phyloP scores from a whole-genome alignment of 2,113 vertebrate species.

The Strigops habroptila region DNA sequence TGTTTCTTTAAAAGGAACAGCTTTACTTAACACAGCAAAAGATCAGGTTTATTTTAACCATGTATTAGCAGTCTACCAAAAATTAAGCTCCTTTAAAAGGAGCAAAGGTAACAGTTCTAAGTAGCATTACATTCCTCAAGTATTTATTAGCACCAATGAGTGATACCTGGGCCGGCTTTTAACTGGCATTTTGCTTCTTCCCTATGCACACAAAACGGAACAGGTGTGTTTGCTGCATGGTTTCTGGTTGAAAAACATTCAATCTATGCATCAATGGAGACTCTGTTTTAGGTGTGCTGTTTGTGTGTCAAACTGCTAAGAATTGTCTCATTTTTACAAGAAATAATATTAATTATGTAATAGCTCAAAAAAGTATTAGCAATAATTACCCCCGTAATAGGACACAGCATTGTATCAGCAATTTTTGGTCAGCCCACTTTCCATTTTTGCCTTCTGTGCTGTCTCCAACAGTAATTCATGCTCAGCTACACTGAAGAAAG shows the following conservation, averaged over 20 bases:
- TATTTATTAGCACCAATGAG: background rate
- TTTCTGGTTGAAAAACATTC: background rate
- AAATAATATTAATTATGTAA: background rate
- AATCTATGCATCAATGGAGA: background rate
- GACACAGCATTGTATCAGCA: background rate
- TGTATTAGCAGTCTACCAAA: background rate
- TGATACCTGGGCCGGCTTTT: background rate
- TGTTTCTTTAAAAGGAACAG: background rate
- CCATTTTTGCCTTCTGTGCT: background rate
- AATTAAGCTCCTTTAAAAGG: background rate
- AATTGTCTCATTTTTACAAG: background rate
- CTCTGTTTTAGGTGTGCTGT: background rate
- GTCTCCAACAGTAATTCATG: background rate
- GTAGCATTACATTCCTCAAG: background rate
- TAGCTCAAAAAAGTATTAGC: background rate
- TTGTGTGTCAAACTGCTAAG: background rate
- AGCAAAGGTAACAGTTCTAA: background rate
- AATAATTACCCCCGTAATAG: background rate
- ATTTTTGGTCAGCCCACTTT: background rate
- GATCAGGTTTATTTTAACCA: background rate
- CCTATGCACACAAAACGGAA: background rate
- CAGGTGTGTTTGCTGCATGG: rapidly evolving
- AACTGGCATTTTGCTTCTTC: background rate
- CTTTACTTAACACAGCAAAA: background rate
- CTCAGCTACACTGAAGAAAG: background rate